A percentile compares a stretch with the other conserved stretches of the same genome.
These are phyloP conservation scores for Hesperia comma DNA, from an alignment of 2,888 invertebrate genomes.

Conservation along the genomic window DNA sequence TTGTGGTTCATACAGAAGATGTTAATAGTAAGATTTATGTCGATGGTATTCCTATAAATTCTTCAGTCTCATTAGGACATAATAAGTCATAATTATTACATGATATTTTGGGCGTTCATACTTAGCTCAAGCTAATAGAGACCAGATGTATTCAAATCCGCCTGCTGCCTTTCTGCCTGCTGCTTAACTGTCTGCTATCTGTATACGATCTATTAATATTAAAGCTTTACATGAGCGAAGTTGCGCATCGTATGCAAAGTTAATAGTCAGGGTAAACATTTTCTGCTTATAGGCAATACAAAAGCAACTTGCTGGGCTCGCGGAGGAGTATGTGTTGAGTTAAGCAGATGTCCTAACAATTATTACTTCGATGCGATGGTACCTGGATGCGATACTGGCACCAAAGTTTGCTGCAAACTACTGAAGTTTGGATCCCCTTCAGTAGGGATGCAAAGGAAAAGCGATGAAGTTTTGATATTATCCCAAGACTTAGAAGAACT, in stretches of 20 bases:
- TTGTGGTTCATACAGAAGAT: too few relatives aligned
- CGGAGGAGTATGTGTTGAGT: slow-evolving; percentile 58
- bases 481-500: slow-evolving; percentile 33
- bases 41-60: too few relatives aligned
- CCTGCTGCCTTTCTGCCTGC: too few relatives aligned
- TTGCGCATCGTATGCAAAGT: background rate
- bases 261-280: background rate
- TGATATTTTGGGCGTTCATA: too few relatives aligned
- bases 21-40: too few relatives aligned
- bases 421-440: slow-evolving; percentile 46
- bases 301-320: slow-evolving; percentile 64
- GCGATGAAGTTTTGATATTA: slow-evolving; percentile 16
- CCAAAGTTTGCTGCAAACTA: slow-evolving; percentile 59
- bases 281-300: slow-evolving; percentile 48
- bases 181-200: too few relatives aligned
- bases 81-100: too few relatives aligned
- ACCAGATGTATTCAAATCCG: too few relatives aligned
- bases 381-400: slow-evolving; percentile 54
- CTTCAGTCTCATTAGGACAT: too few relatives aligned
- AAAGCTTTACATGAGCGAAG: too few relatives aligned
- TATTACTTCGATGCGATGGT: slow-evolving; percentile 51
- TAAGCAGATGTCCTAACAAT: slow-evolving; percentile 49
- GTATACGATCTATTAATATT: too few relatives aligned
- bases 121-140: too few relatives aligned
- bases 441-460: slow-evolving; percentile 43